A percentile compares a stretch with the other conserved stretches of the same genome.
These are phyloP conservation scores for Grallaria varia DNA, from an alignment of 2,113 vertebrate species.

Conservation along the genomic window DNA sequence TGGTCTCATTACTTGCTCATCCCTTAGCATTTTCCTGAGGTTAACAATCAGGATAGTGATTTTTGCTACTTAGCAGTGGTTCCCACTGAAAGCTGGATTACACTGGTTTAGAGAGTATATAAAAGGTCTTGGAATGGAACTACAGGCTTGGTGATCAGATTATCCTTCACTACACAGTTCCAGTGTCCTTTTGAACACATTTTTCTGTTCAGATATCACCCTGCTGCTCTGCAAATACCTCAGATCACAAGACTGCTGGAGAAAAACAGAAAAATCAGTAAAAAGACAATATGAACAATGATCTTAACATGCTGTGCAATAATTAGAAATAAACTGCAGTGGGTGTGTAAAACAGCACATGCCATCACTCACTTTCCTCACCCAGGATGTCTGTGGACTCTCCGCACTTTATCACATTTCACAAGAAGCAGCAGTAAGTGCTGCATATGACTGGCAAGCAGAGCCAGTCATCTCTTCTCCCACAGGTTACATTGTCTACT, in stretches of 20 bases:
- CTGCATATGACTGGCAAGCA: not conserved
- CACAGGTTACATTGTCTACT: not conserved
- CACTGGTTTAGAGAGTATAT: not conserved
- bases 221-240: not conserved
- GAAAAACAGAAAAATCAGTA: not conserved
- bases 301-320: not conserved
- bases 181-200: not conserved
- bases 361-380: not conserved
- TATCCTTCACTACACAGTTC: not conserved
- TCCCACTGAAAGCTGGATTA: constrained; percentile 11
- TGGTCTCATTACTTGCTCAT: not conserved
- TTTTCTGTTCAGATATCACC: not conserved
- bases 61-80: not conserved
- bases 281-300: not conserved
- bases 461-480: not conserved
- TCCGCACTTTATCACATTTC: not conserved
- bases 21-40: not conserved
- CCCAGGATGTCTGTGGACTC: not conserved
- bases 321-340: not conserved
- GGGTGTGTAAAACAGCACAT: not conserved
- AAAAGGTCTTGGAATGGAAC: not conserved
- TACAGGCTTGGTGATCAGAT: not conserved
- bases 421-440: not conserved
- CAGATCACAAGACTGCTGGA: not conserved
- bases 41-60: not conserved